Percentiles rank a stretch among this genome's conserved stretches.
Evolutionary conservation across 2,113 vertebrate genomes (phyloP).

Genomic region (Eonycteris spelaea): DNA sequence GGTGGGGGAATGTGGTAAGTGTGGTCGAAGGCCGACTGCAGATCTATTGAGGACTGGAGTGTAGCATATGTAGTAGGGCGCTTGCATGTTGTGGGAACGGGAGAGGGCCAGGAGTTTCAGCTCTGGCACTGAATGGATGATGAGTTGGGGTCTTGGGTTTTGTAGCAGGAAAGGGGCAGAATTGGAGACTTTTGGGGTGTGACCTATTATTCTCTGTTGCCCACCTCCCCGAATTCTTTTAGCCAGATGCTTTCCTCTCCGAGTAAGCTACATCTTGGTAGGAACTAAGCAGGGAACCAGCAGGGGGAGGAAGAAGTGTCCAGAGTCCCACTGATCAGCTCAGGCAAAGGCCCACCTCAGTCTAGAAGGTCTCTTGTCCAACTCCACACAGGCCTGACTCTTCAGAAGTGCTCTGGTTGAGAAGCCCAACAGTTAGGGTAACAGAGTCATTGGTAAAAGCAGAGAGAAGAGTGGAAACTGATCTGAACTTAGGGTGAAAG

Average conservation of each 20-base stretch:
- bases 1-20: neutral
- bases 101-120: conserved; percentile 8
- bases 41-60: neutral
- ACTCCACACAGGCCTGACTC: neutral
- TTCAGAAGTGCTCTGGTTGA: neutral
- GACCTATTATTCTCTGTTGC: neutral
- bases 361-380: neutral
- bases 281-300: neutral
- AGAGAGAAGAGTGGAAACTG: neutral
- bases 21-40: neutral
- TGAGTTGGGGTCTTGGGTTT: neutral
- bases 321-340: neutral
- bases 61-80: conserved; percentile 41
- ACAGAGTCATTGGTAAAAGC: neutral
- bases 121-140: neutral
- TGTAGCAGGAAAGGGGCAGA: neutral
- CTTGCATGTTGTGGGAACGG: conserved; percentile 51
- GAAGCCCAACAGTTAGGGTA: neutral
- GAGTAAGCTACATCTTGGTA: neutral
- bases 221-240: neutral
- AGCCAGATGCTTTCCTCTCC: neutral
- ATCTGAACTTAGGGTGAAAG: conserved; percentile 31
- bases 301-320: neutral
- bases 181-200: neutral
- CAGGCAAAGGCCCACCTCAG: neutral